Evolutionary conservation across 1,140 invertebrate genomes (phyloP).

Genomic region (Halesus radiatus): DNA sequence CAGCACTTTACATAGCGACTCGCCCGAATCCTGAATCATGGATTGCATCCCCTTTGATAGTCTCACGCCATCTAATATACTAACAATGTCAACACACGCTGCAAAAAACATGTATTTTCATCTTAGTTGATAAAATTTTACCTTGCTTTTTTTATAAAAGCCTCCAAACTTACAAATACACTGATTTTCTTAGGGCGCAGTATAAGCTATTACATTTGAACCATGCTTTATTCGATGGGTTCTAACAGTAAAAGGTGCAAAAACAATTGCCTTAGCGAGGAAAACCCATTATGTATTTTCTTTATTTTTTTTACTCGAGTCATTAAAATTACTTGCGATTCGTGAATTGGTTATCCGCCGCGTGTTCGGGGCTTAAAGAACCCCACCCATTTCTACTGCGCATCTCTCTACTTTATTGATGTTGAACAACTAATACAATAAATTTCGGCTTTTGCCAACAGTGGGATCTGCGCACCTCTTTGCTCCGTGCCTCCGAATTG

Average conservation of each 20-base stretch:
- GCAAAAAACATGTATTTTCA: neutral
- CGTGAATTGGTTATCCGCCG: neutral
- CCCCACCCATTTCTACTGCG: constrained; percentile 55
- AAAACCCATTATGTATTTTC: neutral
- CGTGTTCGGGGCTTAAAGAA: constrained; percentile 26
- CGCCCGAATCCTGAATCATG: constrained; percentile 13
- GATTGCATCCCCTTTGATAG: constrained; percentile 4
- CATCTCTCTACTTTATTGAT: constrained; percentile 58
- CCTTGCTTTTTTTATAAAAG: no score
- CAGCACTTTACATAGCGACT: neutral
- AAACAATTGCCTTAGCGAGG: neutral
- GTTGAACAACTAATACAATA: constrained; percentile 58
- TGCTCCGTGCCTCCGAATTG: constrained; percentile 34
- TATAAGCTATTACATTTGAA: neutral
- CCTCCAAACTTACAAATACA: neutral
- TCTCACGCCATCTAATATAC: neutral
- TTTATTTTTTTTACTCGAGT: neutral
- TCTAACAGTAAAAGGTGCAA: neutral
- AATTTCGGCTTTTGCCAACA: constrained; percentile 56
- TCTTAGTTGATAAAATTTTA: no score
- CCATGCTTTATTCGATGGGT: neutral
- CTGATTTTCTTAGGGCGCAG: constrained; percentile 3
- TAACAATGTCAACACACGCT: neutral
- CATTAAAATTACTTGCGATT: constrained; percentile 9
- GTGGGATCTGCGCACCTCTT: constrained; percentile 15